Evolutionary conservation across 2,113 vertebrate genomes (phyloP), one percentile per base, ranked within the genome.

Genomic region (Amphiprion ocellaris): DNA sequence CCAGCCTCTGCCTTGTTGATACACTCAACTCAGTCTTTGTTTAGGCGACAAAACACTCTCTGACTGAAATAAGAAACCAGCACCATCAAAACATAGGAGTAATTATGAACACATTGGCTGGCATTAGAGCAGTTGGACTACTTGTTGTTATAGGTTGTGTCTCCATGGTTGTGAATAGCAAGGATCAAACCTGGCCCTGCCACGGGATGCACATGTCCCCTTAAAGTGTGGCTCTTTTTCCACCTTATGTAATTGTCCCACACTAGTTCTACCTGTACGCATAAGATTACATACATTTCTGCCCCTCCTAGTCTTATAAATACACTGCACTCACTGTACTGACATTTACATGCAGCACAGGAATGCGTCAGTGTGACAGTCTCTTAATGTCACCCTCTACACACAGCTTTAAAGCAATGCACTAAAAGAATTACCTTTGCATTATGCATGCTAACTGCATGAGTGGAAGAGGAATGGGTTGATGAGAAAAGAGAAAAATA

Each of bases 21-120:
- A 73, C 14, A 37, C 33, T 24, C 21, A 62, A 24, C 19, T 37
- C 2, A 2, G 41, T 1, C 47, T 83, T 61, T 87, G 68, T 84
- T 83, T 59, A 64, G 63, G 72, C 81, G 77, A 85, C 85, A 79
- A 71, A 66, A 63, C 44, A 1, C 26, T 17, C 24, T 21, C 1
- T 16, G 47, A 56, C 47, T 77, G 78, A 69, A 81, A 81, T 8
- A 2, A 53, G 75, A 83, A 49, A 58, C 54, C 28, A 8, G 11
- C 4, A 26, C 3, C 23, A 65, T 37, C 8, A 39, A 59, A 69
- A 66, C 41, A 60, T 1, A 39, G 19, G 30, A 23, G 24, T 11
- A 39, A 8, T 55, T 28, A 44, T 67, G 8, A 30, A 26, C 30
- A 71, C 74, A 83, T 54, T 41, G 24, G 59, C 5, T 41, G 49